Evolutionary conservation across 2,113 vertebrate species (phyloP).

Genomic region (Glaucomys volans): DNA sequence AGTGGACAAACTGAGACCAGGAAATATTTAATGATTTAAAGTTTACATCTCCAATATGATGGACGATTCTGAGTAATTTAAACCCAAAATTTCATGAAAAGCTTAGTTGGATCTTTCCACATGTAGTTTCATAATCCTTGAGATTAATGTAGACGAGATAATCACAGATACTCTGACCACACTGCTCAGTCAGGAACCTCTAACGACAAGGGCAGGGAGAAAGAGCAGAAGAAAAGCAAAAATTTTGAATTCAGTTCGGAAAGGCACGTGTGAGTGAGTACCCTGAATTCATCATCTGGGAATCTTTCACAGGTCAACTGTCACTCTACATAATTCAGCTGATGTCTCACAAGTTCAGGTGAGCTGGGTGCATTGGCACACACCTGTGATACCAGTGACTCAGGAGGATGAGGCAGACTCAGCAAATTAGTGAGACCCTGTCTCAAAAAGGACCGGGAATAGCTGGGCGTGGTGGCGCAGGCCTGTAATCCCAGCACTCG

Average conservation of each 20-base stretch:
- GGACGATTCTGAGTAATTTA: neutral
- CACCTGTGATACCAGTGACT: too few relatives aligned
- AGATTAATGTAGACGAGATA: neutral
- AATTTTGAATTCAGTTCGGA: neutral
- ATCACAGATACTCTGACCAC: neutral
- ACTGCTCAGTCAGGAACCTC: neutral
- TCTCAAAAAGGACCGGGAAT: too few relatives aligned
- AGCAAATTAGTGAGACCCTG: too few relatives aligned
- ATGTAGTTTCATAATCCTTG: neutral
- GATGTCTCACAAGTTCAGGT: slow-evolving; percentile 20
- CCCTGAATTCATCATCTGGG: neutral
- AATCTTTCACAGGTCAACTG: neutral
- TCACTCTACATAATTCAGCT: neutral
- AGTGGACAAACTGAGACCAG: neutral
- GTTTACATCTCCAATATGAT: neutral
- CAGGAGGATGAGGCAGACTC: too few relatives aligned
- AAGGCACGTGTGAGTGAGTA: neutral
- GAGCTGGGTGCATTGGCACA: too few relatives aligned
- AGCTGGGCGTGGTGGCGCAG: too few relatives aligned
- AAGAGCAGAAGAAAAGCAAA: neutral
- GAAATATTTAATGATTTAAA: neutral
- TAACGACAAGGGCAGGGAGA: neutral
- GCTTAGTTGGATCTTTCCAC: neutral
- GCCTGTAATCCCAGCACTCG: too few relatives aligned
- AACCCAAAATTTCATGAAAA: neutral